Evolutionary conservation across 2,888 invertebrate genomes (phyloP).

Genomic region (Lamellibrachia columna): DNA sequence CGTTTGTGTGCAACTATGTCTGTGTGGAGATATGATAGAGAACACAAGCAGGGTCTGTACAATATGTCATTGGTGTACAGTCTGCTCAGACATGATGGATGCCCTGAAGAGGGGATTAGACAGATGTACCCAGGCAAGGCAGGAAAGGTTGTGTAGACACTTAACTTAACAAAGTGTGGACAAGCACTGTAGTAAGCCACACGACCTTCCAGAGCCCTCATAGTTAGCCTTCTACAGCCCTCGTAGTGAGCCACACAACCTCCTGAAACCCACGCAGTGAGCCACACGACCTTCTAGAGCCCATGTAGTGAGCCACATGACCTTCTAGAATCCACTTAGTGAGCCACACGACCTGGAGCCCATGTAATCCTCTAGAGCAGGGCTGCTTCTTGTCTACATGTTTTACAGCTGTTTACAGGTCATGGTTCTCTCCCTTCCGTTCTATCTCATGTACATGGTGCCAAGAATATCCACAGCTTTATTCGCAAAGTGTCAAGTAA

Average conservation of each 20-base stretch:
- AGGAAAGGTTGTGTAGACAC: not conserved
- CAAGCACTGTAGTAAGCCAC: not conserved
- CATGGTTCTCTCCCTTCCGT: not conserved
- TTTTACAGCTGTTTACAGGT: not conserved
- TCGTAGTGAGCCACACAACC: not conserved
- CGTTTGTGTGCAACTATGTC: not conserved
- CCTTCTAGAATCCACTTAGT: not conserved
- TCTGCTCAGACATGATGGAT: not conserved
- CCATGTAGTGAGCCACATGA: too few relatives aligned
- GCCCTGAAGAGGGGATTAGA: not conserved
- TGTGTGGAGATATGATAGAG: not conserved
- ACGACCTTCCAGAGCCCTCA: not conserved
- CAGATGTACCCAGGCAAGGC: not conserved
- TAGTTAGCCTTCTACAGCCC: not conserved
- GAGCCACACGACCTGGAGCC: not conserved
- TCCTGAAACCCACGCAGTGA: not conserved
- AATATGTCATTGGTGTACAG: not conserved
- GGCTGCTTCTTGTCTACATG: not conserved
- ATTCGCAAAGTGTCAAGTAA: not conserved
- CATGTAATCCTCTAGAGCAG: not conserved
- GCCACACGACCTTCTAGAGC: too few relatives aligned
- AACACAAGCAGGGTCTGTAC: not conserved
- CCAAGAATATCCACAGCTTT: not conserved
- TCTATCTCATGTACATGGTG: not conserved
- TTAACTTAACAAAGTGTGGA: not conserved